These are phyloP conservation scores for Iselma pallidipennis DNA, from an alignment of 2,888 invertebrate genomes.

Conservation along the genomic window DNA sequence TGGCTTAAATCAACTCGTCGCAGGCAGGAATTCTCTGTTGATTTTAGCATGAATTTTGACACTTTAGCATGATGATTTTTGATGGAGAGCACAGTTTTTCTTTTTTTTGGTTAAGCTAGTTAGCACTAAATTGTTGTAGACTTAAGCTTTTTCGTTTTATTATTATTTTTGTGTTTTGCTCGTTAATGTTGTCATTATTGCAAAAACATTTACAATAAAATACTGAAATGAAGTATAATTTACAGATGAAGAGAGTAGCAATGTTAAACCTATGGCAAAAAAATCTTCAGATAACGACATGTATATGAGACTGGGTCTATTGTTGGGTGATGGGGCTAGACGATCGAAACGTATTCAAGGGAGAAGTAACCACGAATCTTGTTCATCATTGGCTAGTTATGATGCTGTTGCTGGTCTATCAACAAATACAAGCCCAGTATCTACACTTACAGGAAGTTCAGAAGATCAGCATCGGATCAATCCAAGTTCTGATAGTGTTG, in stretches of 20 bases:
- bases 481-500: constrained; percentile 71
- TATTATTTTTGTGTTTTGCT: constrained; percentile 16
- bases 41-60: constrained; percentile 17
- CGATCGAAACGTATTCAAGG: constrained; percentile 47
- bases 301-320: constrained; percentile 80
- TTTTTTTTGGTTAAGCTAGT: constrained; percentile 25
- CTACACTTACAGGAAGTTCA: constrained; percentile 84
- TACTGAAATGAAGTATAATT: constrained; percentile 16
- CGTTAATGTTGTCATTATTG: constrained; percentile 8
- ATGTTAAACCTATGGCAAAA: constrained; percentile 63
- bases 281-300: constrained; percentile 75
- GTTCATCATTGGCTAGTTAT: constrained; percentile 60
- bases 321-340: constrained; percentile 72
- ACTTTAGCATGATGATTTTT: constrained; percentile 24
- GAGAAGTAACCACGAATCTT: constrained; percentile 57
- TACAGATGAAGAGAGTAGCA: constrained; percentile 74
- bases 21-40: constrained; percentile 62
- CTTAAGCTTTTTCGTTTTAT: neutral
- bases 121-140: constrained; percentile 21
- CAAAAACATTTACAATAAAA: neutral
- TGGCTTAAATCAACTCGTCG: constrained; percentile 82
- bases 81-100: constrained; percentile 21
- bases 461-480: constrained; percentile 63
- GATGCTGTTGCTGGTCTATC: constrained; percentile 69
- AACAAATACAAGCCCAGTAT: constrained; percentile 86